phyloP scores from a whole-genome alignment of 1,140 invertebrate genomes.

The Heterodera carotae region DNA sequence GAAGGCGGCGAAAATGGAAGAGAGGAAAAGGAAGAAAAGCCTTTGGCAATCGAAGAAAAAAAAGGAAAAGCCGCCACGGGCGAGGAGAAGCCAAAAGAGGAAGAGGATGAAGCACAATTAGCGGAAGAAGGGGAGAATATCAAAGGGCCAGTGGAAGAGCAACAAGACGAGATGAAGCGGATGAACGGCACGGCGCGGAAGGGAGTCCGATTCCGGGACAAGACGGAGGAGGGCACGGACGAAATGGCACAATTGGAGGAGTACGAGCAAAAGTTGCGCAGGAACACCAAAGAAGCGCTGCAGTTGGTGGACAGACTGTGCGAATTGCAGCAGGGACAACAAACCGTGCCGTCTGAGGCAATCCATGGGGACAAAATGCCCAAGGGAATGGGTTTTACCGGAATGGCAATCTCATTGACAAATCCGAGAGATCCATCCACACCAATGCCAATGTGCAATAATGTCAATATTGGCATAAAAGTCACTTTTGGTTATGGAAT shows the following conservation, averaged over 20 bases:
- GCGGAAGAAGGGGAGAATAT: background rate
- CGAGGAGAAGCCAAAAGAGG: background rate
- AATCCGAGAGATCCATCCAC: no score
- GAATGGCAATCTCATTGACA: no score
- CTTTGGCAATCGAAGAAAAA: no score
- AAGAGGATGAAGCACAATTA: background rate
- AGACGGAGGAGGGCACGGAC: conserved; percentile 6
- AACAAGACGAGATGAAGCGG: background rate
- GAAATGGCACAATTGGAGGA: conserved; percentile 31
- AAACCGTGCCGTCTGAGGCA: background rate
- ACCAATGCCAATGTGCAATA: no score
- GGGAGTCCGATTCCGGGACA: background rate
- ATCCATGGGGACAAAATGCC: background rate
- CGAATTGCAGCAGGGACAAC: conserved; percentile 20
- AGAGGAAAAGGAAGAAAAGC: background rate
- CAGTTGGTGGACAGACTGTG: conserved; percentile 41
- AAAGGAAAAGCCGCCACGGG: no score
- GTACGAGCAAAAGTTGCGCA: conserved; percentile 35
- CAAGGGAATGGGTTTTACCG: no score
- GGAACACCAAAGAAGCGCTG: conserved; percentile 41
- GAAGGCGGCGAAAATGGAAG: conserved; percentile 3
- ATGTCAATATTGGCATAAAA: no score
- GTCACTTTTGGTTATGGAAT: no score
- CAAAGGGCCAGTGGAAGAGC: background rate
- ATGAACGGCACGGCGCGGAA: conserved; percentile 2